These are phyloP conservation scores for Myanophis thanlyinensis DNA, from an alignment of 2,113 vertebrate species.

Conservation along the genomic window DNA sequence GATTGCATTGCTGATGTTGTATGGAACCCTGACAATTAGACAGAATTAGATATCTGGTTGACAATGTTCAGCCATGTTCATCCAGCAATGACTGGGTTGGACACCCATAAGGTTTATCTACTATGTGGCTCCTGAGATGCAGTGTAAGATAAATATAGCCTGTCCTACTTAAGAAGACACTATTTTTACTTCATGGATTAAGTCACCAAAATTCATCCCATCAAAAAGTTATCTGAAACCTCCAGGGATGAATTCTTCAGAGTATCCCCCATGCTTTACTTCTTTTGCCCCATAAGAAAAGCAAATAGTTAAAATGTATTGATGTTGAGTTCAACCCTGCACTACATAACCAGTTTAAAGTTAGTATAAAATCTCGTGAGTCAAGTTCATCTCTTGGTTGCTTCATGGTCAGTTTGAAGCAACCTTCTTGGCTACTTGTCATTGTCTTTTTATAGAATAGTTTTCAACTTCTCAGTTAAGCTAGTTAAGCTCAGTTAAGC, in stretches of 20 bases:
- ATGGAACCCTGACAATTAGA: no score
- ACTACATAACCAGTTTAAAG: background rate
- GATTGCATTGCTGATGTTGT: no score
- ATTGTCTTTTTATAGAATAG: background rate
- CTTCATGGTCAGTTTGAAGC: background rate
- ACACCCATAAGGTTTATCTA: background rate
- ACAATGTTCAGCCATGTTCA: background rate
- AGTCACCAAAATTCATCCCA: background rate
- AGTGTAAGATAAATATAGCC: background rate
- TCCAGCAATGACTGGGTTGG: background rate
- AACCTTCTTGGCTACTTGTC: background rate
- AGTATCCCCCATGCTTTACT: background rate
- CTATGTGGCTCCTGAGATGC: background rate
- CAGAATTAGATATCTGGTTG: no score
- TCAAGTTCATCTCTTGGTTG: background rate
- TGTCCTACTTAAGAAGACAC: background rate
- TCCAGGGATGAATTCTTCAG: background rate
- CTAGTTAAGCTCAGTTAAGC: no score
- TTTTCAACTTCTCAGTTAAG: background rate
- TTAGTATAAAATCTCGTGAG: background rate
- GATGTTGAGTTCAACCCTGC: background rate
- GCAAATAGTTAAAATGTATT: background rate
- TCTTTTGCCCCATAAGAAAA: background rate
- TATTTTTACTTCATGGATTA: background rate
- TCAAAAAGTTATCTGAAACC: background rate